Base-by-base conservation (phyloP, 2,113 vertebrate genomes). In the Ptychochromis oligacanthus region DNA sequence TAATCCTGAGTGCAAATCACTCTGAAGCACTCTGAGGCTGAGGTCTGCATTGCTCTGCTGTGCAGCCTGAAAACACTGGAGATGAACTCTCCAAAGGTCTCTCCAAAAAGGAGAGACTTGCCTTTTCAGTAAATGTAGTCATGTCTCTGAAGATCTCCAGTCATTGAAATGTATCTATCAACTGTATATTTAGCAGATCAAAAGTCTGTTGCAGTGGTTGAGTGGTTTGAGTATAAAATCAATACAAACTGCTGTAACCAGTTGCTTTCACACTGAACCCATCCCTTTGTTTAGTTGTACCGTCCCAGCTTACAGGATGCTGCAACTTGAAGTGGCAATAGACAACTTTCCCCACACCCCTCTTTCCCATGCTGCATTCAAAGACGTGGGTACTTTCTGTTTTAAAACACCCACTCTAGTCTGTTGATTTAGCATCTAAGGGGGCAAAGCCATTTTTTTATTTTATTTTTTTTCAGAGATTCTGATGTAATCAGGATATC, bases 1-100 rank as follows among this genome's bases (percentile, higher is more conserved):
- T 64, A 74, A 77, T 61, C 60, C 81, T 81, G 83, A 88, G 86
- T 83, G 65, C 72, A 83, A 84, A 83, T 85, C 86, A 87, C 82
- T 46, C 55, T 49, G 40, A 82, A 54, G 43, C 72, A 28, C 54
- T 61, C 24, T 20, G 77, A 56, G 76, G 70, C 49, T 6, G 31
- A 28, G 20, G 13, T 80, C 60, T 85, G 81, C 57, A 79, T 52
- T 77, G 55, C 46, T 88, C 13, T 34, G 59, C 31, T 62, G 52
- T 79, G 79, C 64, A 57, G 77, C 81, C 62, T 89, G 72, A 88
- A 82, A 90, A 34, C 24, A 4, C 5, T 31, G 17, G n/a, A 77
- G 74, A 78, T 77, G 55, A 58, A 49, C 60, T 17, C 2, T 76
- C n/a, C n/a, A n/a, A n/a, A 76, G 9, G n/a, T n/a, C n/a, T n/a